phyloP scores from a whole-genome alignment of 2,888 invertebrate species.

The Tineola bisselliella region DNA sequence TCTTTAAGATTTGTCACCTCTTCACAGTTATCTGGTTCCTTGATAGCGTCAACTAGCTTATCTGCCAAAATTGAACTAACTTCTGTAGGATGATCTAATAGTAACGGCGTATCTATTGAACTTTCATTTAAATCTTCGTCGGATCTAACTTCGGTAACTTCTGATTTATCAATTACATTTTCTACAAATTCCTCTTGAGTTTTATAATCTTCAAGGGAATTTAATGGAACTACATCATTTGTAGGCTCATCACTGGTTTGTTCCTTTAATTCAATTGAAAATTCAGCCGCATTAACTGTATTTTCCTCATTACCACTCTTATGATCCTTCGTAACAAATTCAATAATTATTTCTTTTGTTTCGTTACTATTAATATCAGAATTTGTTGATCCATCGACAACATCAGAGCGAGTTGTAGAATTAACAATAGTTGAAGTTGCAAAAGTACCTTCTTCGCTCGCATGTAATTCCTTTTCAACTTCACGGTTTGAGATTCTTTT shows the following conservation, averaged over 20 bases:
- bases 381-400: not conserved
- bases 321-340: not conserved
- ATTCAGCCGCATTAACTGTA: not conserved
- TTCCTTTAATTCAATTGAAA: not conserved
- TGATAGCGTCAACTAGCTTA: not conserved
- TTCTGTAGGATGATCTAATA: not conserved
- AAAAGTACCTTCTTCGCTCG: not conserved
- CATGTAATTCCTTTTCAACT: not conserved
- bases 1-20: not conserved
- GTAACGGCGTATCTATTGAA: not conserved
- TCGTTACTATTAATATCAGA: not conserved
- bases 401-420: not conserved
- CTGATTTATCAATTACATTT: not conserved
- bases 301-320: not conserved
- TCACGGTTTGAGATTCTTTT: not conserved
- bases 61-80: not conserved
- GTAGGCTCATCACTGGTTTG: not conserved
- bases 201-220: not conserved
- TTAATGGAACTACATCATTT: not conserved
- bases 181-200: not conserved
- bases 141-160: not conserved
- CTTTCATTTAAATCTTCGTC: not conserved
- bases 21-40: not conserved
- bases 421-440: not conserved
- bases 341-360: conserved; percentile 4